Percentiles rank a stretch among this genome's conserved stretches.
These are phyloP conservation scores for Heteromyza rotundicornis DNA, from an alignment of 2,888 invertebrate genomes.

Conservation along the genomic window DNA sequence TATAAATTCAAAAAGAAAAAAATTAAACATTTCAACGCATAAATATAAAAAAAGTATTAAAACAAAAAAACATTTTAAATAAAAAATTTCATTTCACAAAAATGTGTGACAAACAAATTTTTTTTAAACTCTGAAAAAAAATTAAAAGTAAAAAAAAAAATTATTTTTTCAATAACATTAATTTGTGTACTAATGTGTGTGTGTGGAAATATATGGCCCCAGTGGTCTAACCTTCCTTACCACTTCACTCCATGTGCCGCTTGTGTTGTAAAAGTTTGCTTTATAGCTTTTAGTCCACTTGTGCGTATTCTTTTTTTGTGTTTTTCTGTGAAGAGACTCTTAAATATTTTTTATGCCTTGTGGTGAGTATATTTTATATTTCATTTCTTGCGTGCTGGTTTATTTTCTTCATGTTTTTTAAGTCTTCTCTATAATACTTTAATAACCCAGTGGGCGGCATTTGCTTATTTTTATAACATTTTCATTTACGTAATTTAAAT, in stretches of 20 bases:
- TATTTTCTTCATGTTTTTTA: neutral
- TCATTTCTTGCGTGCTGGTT: neutral
- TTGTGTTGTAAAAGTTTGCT: neutral
- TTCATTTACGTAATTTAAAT: neutral
- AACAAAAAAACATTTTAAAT: neutral
- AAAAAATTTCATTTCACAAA: neutral
- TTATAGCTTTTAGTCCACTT: neutral
- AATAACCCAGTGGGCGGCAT: too few relatives aligned
- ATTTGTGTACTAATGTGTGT: too few relatives aligned
- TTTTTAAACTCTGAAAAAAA: neutral
- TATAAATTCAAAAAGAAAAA: neutral
- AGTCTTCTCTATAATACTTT: too few relatives aligned
- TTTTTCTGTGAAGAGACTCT: neutral
- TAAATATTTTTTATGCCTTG: conserved; percentile 1
- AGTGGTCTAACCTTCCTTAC: too few relatives aligned
- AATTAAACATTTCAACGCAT: neutral
- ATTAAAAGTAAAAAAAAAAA: neutral
- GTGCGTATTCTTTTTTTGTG: neutral
- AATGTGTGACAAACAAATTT: too few relatives aligned
- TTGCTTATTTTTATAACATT: too few relatives aligned
- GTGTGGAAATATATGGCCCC: too few relatives aligned
- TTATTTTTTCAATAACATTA: too few relatives aligned
- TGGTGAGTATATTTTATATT: conserved; percentile 14
- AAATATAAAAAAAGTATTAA: neutral
- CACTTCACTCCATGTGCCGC: too few relatives aligned